Evolutionary conservation across 2,888 invertebrate species (phyloP), one percentile per base, ranked within the genome.

Genomic region (Steinernema carpocapsae): DNA sequence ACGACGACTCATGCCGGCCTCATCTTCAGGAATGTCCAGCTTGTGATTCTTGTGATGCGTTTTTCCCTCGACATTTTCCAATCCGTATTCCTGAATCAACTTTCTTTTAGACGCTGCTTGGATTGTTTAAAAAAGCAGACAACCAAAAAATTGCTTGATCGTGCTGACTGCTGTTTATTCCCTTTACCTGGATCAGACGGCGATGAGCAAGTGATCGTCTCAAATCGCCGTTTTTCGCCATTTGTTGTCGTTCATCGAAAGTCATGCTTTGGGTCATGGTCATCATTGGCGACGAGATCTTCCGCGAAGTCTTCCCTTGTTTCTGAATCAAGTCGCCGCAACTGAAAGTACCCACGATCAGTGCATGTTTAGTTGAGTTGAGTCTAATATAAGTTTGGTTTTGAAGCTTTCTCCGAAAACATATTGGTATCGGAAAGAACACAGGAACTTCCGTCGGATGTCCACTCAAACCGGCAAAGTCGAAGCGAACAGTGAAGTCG

Each of bases 231-330:
- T 37, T 37, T 19, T 64, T 64, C 64, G 32, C 24, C 17, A 64
- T 4, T 64, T 64, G 64, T 64, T 64, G 10, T n/a, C 19, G 64
- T 14, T 64, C 64, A 64, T 64, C 64, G 64, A 64, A 64, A 14
- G 64, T 64, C 64, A 64, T 64, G 32, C 64, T 64, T 64, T 64
- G 64, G 4, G 64, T 64, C 64, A 37, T 37, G 29, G 64, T 64
- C 64, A 64, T 64, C 64, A 64, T 64, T 29, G 64, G 64, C 64
- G 64, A 32, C 32, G 64, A 64, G 4, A 64, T 64, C 64, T 64
- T 64, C 29, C 64, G 29, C 32, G 64, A 64, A 12, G 64, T 29
- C 64, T 64, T 64, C 19, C 64, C 64, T 6, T 29, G 12, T 26
- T 64, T 64, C 64, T 64, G 64, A 10, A 64, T 29, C 37, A 64